Base-by-base conservation (phyloP, 2,888 invertebrate species). In the Linnaemya tessellans region DNA sequence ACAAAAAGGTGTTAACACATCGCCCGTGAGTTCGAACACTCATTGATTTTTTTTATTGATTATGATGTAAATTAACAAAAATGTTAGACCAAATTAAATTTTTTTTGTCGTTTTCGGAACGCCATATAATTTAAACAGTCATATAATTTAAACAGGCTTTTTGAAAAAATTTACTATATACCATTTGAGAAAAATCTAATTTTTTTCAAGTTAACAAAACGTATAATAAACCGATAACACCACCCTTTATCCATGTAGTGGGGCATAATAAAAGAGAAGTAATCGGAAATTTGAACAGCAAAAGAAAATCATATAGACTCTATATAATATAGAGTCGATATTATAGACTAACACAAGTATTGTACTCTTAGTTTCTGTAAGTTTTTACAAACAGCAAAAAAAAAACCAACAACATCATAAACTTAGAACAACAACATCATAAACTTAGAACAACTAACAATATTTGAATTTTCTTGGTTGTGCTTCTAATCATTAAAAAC, bases 401-500 rank as follows among this genome's bases (percentile, higher is more conserved):
- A 9, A 67, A 64, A 65, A 46, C 25, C 2, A 30, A 30, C 5
- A 35, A 38, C n/a, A n/a, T 9, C 3, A 60, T 60, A 67, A 68
- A 67, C 25, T 25, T 65, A 25, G 13, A 51, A 30, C 2, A 30
- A 30, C 5, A 35, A 38, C n/a, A n/a, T 9, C 3, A 60, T 60
- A 67, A 68, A 67, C 30, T 35, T 60, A 62, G 15, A 41, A 75
- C 18, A 75, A 51, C 64, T 64, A 54, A 62, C 4, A 38, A 62
- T 18, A 62, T 38, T 38, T 11, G 11, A 18, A 38, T 38, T 60
- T 38, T 51, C 38, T 60, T 38, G 58, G 18, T 60, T 35, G 5
- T 60, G 9, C 2, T 35, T 60, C 4, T 38, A 38, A 60, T 18
- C 11, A 38, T n/a, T 60, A 3, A 38, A 13, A 35, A 38, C n/a